Evolutionary conservation across 2,888 invertebrate genomes (phyloP), one percentile per base, ranked within the genome.

Genomic region (Metellina segmentata): DNA sequence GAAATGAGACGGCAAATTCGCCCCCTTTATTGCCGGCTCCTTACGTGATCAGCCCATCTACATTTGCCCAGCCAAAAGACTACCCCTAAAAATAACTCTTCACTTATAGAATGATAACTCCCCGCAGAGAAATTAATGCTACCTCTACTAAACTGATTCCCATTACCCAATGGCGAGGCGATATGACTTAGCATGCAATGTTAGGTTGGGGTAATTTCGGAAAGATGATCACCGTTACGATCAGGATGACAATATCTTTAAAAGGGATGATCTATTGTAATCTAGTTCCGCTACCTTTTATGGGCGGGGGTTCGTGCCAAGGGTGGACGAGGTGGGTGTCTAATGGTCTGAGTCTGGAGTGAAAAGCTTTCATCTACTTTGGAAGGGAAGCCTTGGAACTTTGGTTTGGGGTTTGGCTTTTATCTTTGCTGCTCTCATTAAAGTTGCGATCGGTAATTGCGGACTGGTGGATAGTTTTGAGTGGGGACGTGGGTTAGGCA

Each of bases 91-190:
- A 88, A 81, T 81, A 88, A 81, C 88, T 51, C 74, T 61, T 75
- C 61, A 52, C 74, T 74, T 88, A 81, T 81, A 81, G 13, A 61
- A 61, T 61, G 61, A 88, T 81, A 88, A 88, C 81, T 71, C 88
- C 81, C 88, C 34, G 75, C 81, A n/a, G 88, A 72, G 81, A 81
- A 89, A 89, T 89, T 83, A 85, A 89, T 89, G 89, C 78, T 48
- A 16, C 52, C 77, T 52, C 89, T 83, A 71, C 20, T 71, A 83
- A 89, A 89, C 83, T 83, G 83, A 83, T 89, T 85, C 89, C 71
- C 89, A 89, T 89, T 89, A 89, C 77, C 53, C 70, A 52, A 11
- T 20, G 70, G 71, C 20, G 16, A 9, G 13, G 79, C 71, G 77
- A 85, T 85, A 85, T 53, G 78, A 51, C 69, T 86, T 77, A 48